Evolutionary conservation across 2,797 vertebrate species (phyloP), one percentile per base, ranked within the genome.

Genomic region (Schizopygopsis malacanthus): DNA sequence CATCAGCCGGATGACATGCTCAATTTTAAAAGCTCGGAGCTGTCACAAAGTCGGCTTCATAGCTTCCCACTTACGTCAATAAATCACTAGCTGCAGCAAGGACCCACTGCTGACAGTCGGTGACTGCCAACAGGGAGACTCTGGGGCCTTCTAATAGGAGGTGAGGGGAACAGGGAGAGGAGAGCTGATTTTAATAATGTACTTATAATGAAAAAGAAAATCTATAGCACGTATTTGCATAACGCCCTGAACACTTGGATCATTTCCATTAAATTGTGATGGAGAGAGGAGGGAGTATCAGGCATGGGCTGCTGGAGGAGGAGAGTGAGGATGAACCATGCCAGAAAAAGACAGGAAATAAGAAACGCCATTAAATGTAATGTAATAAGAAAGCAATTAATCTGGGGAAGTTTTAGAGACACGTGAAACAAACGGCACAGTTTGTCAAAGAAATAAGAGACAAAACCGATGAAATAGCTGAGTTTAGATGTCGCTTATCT

Each of bases 1-100:
- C 92, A 94, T 95, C 95, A 95, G 90, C 85, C 86, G 89, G 90
- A 92, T 93, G 94, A 93, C 93, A 93, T 93, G 86, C 91, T 94
- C 92, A 92, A 95, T 94, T 94, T 93, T 88, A 92, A 92, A 93
- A 90, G 93, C 89, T 93, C 93, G 81, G 86, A 91, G 92, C 92
- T 93, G 93, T 95, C 94, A 92, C 91, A 93, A 93, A 93, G 90
- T 92, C 85, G 88, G 93, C 93, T 92, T 93, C 93, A 94, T 92
- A 92, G 92, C 94, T 94, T 94, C 92, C 88, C 86, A 86, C 90
- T 93, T 87, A 73, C 86, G 91, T 90, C 83, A 47, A 94, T 95
- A 93, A 94, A 95, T 95, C 93, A 94, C 87, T 88, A 65, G 88
- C 59, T 85, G 84, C 50, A 86, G 86, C 81, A 89, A 77, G 71